Evolutionary conservation across 2,797 vertebrate species (phyloP).

Genomic region (Fistularia commersonii): DNA sequence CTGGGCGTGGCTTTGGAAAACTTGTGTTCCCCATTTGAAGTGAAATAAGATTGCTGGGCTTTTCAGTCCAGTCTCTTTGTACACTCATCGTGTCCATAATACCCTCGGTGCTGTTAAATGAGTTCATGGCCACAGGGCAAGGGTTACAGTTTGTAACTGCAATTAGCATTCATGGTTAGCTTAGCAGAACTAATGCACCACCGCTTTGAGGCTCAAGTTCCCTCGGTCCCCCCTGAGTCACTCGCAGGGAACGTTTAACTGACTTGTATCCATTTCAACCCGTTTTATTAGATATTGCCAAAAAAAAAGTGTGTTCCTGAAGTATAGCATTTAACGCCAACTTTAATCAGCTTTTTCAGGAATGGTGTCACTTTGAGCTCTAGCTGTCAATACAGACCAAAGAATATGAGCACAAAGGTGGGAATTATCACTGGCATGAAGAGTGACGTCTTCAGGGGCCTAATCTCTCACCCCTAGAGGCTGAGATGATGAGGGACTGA

Average conservation of each 20-base stretch:
- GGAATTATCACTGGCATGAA: no score
- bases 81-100: conserved; percentile 41
- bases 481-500: no score
- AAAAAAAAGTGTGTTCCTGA: no score
- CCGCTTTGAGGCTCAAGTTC: conserved; percentile 88
- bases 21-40: conserved; percentile 65
- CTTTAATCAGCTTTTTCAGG: conserved; percentile 36
- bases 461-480: no score
- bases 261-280: conserved; percentile 71
- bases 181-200: conserved; percentile 90
- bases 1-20: conserved; percentile 39
- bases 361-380: conserved; percentile 8
- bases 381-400: no score
- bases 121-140: conserved; percentile 76
- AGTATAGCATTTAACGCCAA: conserved; percentile 40
- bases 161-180: conserved; percentile 91
- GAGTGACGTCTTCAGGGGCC: no score
- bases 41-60: conserved; percentile 59
- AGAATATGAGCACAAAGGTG: background rate
- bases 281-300: conserved; percentile 66
- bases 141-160: conserved; percentile 80
- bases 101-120: conserved; percentile 67
- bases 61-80: conserved; percentile 58
- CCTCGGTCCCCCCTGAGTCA: conserved; percentile 59
- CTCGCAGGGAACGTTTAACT: conserved; percentile 60